Evolutionary conservation across 2,888 invertebrate genomes (phyloP), one percentile per base, ranked within the genome.

Genomic region (Pachycephus smyrnensis): DNA sequence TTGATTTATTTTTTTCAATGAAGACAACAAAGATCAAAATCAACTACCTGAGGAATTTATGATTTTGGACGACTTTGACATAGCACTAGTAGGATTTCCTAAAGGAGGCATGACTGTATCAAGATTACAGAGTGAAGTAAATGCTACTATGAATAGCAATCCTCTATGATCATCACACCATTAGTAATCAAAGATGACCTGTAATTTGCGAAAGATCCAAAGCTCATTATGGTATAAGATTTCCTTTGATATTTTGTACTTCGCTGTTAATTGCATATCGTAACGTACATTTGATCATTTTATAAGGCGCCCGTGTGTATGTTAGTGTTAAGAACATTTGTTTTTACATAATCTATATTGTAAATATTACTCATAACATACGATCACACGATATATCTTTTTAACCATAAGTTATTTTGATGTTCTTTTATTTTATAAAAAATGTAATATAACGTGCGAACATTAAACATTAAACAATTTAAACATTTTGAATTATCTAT

Each of bases 31-130:
- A 4, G 84, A 84, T 30, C 71, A 82, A 31, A 82, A 85, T 11
- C 83, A 86, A 71, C 86, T 82, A 74, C 82, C 84, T n/a, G 82
- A 81, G 23, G 82, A 89, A 73, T 81, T 82, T 73, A 80, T 84
- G 36, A 87, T 88, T 69, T 78, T 89, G 3, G 89, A 89, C 35
- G 89, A 90, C 32, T 88, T 86, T 75, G 88, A 89, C 73, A 88
- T 85, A 76, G 88, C 85, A 1, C 75, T 88, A 33, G 81, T 88
- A 73, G 87, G 87, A 15, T 80, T 83, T 73, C 81, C 83, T 30
- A 82, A 71, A 32, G 71, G 32, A 71, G 71, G 31, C 32, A 32
- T n/a, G 12, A 71, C 12, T 31, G 71, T 71, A 71, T 31, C 71
- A 31, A 71, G 71, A 71, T 12, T 31, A 15, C 31, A 32, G 1